These are phyloP conservation scores for Ormyrus labotus DNA, from an alignment of 2,888 invertebrate genomes.

Conservation along the genomic window DNA sequence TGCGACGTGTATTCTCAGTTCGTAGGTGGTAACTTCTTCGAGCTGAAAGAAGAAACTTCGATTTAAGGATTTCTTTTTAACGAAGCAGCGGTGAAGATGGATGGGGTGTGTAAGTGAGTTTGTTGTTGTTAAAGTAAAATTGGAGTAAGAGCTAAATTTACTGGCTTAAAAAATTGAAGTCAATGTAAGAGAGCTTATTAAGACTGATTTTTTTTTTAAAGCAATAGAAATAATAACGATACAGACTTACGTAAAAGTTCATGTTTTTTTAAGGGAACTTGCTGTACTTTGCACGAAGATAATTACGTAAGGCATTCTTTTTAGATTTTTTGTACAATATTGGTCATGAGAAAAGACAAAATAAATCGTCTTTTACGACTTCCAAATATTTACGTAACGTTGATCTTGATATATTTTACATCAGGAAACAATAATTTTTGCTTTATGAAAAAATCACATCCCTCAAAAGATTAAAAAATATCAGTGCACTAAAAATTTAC, in stretches of 20 bases:
- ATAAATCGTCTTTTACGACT: constrained; percentile 27
- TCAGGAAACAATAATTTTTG: neutral
- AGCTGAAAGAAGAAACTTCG: too few species aligned
- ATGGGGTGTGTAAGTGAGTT: too few species aligned
- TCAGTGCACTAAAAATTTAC: neutral
- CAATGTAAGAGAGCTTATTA: too few species aligned
- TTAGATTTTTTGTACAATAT: constrained; percentile 38
- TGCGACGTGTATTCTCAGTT: too few species aligned
- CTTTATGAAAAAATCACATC: neutral
- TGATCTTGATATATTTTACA: neutral
- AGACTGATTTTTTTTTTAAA: too few species aligned
- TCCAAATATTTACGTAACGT: constrained; percentile 38
- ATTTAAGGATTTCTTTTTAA: too few species aligned
- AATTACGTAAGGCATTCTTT: constrained; percentile 33
- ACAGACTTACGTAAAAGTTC: neutral
- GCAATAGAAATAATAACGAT: neutral
- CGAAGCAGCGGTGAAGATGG: too few species aligned
- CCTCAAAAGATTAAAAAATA: neutral
- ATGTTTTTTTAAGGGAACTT: constrained; percentile 9
- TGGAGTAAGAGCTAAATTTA: too few species aligned
- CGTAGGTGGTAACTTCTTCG: too few species aligned
- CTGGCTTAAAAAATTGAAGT: too few species aligned
- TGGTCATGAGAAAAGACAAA: constrained; percentile 33
- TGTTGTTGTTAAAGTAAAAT: too few species aligned
- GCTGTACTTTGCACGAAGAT: neutral